A percentile compares a stretch with the other conserved stretches of the same genome.
These are phyloP conservation scores for Brachionus sp. DNA, from an alignment of 1,140 invertebrate genomes.

Conservation along the genomic window DNA sequence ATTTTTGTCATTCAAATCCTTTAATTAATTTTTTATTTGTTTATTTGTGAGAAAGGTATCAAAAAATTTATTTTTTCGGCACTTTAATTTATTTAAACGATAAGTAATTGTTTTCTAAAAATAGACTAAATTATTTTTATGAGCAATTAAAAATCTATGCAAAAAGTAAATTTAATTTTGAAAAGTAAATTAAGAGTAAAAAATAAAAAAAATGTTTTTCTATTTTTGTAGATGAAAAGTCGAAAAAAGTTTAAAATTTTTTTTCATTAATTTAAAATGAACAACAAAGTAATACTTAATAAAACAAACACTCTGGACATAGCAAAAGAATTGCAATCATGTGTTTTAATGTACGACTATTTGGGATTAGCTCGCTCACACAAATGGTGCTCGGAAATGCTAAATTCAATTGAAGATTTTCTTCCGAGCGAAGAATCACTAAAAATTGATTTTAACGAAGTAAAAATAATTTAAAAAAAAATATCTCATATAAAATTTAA, in stretches of 20 bases:
- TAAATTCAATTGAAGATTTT: constrained; percentile 22
- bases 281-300: background rate
- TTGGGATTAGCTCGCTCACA: background rate
- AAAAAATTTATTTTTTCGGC: too few species aligned
- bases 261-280: background rate
- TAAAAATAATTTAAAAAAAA: background rate
- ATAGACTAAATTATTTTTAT: too few species aligned
- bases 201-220: background rate
- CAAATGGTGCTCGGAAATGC: constrained; percentile 41
- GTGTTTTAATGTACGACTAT: constrained; percentile 16
- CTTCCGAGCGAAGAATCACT: background rate
- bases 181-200: background rate
- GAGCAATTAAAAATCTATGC: too few species aligned
- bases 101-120: too few species aligned
- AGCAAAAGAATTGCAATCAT: constrained; percentile 19
- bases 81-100: too few species aligned
- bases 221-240: too few species aligned
- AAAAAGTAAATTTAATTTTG: background rate
- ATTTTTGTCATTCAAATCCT: too few species aligned
- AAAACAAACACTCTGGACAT: constrained; percentile 25
- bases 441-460: background rate
- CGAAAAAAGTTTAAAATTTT: background rate
- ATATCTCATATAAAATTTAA: background rate
- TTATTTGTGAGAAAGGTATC: too few species aligned
- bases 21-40: too few species aligned